These are phyloP conservation scores for Dione vanillae DNA, from an alignment of 2,888 invertebrate genomes.

Conservation along the genomic window DNA sequence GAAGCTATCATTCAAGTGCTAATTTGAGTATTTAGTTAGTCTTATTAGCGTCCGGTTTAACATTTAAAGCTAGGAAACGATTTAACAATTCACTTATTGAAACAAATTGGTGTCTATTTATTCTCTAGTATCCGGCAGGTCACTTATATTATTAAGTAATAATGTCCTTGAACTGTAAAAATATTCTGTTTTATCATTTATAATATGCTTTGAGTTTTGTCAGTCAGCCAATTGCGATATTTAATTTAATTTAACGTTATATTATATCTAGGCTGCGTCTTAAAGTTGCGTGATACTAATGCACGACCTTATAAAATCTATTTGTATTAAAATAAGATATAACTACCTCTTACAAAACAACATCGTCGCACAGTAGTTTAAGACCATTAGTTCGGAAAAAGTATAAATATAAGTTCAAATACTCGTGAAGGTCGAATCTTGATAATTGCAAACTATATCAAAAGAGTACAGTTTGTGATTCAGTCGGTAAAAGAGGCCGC, in stretches of 20 bases:
- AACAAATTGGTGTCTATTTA: conserved; percentile 40
- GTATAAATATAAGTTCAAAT: conserved; percentile 64
- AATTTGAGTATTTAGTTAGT: conserved; percentile 38
- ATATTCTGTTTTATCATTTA: neutral
- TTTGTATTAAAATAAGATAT: neutral
- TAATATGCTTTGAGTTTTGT: too few relatives aligned
- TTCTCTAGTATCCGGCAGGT: conserved; percentile 38
- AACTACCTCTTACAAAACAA: neutral
- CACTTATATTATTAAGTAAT: conserved; percentile 26
- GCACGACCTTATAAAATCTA: too few relatives aligned
- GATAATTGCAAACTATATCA: conserved; percentile 63
- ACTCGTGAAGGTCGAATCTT: conserved; percentile 67
- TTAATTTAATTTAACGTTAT: too few relatives aligned
- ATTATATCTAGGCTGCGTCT: too few relatives aligned
- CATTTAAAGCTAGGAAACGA: conserved; percentile 34
- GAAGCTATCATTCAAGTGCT: conserved; percentile 34
- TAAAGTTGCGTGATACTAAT: too few relatives aligned
- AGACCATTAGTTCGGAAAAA: conserved; percentile 47
- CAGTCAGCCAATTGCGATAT: too few relatives aligned
- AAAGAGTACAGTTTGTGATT: conserved; percentile 47
- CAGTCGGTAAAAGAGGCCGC: conserved; percentile 25
- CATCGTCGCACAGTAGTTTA: conserved; percentile 9
- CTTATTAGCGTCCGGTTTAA: conserved; percentile 29
- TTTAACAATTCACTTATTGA: conserved; percentile 37
- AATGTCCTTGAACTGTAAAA: conserved; percentile 20